These are phyloP conservation scores for Kryptolebias ocellatus DNA, from an alignment of 2,797 vertebrate genomes.

Conservation along the genomic window DNA sequence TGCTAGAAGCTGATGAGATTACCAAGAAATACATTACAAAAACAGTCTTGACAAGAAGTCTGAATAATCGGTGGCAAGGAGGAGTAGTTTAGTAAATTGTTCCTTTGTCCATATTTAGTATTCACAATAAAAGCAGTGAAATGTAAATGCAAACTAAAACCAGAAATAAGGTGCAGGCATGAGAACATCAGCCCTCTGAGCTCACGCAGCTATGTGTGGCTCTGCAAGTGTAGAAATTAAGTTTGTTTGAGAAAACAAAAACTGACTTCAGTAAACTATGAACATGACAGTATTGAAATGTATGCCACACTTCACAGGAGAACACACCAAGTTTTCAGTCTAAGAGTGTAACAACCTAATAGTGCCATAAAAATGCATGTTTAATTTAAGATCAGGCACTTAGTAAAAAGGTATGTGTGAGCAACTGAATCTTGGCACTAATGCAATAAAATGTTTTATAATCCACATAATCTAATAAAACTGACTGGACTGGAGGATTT, in stretches of 20 bases:
- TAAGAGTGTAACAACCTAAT: slow-evolving; percentile 57
- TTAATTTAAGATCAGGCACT: slow-evolving; percentile 78
- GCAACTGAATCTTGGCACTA: slow-evolving; percentile 41
- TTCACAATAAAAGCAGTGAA: slow-evolving; percentile 43
- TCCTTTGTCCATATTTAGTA: slow-evolving; percentile 48
- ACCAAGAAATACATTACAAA: slow-evolving; percentile 22
- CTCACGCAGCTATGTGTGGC: slow-evolving; percentile 61
- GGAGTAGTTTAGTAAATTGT: slow-evolving; percentile 33
- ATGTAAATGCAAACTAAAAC: slow-evolving; percentile 61
- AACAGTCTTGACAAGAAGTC: slow-evolving; percentile 6
- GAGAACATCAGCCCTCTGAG: slow-evolving; percentile 65
- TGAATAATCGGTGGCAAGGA: slow-evolving; percentile 20
- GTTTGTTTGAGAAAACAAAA: slow-evolving; percentile 16
- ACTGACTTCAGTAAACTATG: slow-evolving; percentile 21
- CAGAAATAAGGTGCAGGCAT: slow-evolving; percentile 85
- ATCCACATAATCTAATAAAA: slow-evolving; percentile 32
- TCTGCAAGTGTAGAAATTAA: slow-evolving; percentile 49
- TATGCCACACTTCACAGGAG: slow-evolving; percentile 28
- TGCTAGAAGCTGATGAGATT: slow-evolving; percentile 58
- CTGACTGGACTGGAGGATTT: slow-evolving; percentile 34
- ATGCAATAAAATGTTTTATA: slow-evolving; percentile 44
- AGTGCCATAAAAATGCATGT: slow-evolving; percentile 54
- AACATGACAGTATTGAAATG: slow-evolving; percentile 36
- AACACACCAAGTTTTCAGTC: slow-evolving; percentile 42
- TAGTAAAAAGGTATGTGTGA: slow-evolving; percentile 55